phyloP scores from a whole-genome alignment of 1,140 invertebrate genomes.

The Calycopis cecrops region DNA sequence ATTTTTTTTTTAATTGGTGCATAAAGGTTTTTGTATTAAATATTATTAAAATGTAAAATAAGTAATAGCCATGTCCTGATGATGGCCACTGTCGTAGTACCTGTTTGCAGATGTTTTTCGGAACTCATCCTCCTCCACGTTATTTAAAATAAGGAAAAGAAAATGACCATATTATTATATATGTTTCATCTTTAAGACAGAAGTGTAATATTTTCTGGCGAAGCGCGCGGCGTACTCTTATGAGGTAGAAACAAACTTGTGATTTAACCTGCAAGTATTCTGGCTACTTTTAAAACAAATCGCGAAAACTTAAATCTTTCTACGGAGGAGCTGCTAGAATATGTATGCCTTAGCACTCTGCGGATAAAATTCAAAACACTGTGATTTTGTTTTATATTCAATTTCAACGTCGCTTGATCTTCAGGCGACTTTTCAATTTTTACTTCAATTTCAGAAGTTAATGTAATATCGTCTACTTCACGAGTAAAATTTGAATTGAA shows the following conservation, averaged over 20 bases:
- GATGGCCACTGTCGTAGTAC: too few species aligned
- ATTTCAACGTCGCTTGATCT: conserved; percentile 17
- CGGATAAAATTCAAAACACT: conserved; percentile 38
- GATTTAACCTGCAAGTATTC: conserved; percentile 3
- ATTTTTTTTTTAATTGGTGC: too few species aligned
- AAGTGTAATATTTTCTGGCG: not conserved
- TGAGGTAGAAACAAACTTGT: not conserved
- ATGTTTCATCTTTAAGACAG: too few species aligned
- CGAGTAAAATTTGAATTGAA: not conserved
- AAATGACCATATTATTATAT: too few species aligned
- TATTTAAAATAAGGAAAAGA: too few species aligned
- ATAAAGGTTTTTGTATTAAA: too few species aligned
- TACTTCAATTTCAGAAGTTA: not conserved
- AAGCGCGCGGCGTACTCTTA: too few species aligned
- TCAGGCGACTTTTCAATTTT: not conserved
- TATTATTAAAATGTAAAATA: too few species aligned
- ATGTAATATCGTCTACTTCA: too few species aligned
- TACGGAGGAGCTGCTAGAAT: conserved; percentile 39
- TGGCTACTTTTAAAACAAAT: conserved; percentile 31
- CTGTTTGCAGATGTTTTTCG: too few species aligned
- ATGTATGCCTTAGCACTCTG: conserved; percentile 32
- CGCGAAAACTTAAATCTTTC: conserved; percentile 36
- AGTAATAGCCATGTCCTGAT: too few species aligned
- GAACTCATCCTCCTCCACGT: too few species aligned
- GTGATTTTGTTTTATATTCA: conserved; percentile 21